phyloP scores from a whole-genome alignment of 2,113 vertebrate genomes.

The Rhinoderma darwinii region DNA sequence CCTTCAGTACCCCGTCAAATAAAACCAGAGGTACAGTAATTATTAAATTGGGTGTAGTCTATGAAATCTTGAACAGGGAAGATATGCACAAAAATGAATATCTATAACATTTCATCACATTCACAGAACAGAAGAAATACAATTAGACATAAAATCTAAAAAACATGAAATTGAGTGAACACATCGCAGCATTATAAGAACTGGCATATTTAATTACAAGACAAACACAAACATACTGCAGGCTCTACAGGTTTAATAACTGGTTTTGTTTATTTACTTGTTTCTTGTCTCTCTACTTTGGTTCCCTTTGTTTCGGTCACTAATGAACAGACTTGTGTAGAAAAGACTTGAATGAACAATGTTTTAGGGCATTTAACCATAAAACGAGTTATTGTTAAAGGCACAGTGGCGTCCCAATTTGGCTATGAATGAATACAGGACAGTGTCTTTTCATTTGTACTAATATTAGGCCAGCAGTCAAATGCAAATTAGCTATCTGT shows the following conservation, averaged over 20 bases:
- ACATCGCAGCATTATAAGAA: conserved; percentile 46
- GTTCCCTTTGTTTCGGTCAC: conserved; percentile 50
- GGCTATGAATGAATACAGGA: conserved; percentile 50
- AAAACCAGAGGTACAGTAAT: not conserved
- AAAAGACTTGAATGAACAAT: conserved; percentile 55
- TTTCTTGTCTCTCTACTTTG: conserved; percentile 53
- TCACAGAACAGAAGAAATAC: not conserved
- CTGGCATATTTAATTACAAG: conserved; percentile 51
- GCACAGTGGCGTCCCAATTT: conserved; percentile 35
- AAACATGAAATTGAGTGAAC: conserved; percentile 1
- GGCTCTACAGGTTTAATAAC: conserved; percentile 58
- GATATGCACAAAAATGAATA: no score
- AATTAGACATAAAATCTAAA: not conserved
- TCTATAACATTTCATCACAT: no score
- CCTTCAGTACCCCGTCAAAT: not conserved
- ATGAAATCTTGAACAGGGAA: not conserved
- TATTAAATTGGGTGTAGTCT: not conserved
- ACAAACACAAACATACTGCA: conserved; percentile 47
- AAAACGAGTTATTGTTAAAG: conserved; percentile 55
- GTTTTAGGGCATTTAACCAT: conserved; percentile 57
- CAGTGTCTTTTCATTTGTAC: conserved; percentile 52
- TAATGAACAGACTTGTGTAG: conserved; percentile 56
- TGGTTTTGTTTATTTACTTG: conserved; percentile 59
- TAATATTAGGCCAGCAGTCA: conserved; percentile 47
- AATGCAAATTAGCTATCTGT: conserved; percentile 46